These are phyloP conservation scores for Onychostoma macrolepis DNA, from an alignment of 2,113 vertebrate species.

Conservation along the genomic window DNA sequence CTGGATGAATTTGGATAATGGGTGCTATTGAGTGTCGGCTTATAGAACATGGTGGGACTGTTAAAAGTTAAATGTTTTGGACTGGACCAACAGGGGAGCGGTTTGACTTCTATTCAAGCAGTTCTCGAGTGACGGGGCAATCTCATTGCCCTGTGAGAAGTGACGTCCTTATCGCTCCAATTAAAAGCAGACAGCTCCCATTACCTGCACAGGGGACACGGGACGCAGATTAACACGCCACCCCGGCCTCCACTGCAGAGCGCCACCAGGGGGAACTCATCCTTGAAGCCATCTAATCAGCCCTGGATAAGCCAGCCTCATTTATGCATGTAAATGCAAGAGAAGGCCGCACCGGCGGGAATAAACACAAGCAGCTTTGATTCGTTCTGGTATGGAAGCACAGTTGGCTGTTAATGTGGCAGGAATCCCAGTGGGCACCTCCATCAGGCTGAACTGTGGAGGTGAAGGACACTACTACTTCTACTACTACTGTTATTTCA, in stretches of 20 bases:
- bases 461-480: constrained; percentile 24
- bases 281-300: constrained; percentile 77
- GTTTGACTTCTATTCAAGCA: constrained; percentile 45
- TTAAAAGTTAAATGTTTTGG: constrained; percentile 12
- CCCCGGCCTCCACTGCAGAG: neutral
- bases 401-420: constrained; percentile 26
- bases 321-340: constrained; percentile 71
- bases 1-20: neutral
- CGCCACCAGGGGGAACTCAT: constrained; percentile 67
- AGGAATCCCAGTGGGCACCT: neutral
- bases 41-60: constrained; percentile 6
- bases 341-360: constrained; percentile 51
- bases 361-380: constrained; percentile 36
- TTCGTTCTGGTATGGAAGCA: constrained; percentile 11
- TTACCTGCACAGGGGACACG: constrained; percentile 55
- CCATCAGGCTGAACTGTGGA: neutral
- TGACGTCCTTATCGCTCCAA: constrained; percentile 60
- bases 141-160: constrained; percentile 34
- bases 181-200: constrained; percentile 60
- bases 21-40: neutral
- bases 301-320: constrained; percentile 57
- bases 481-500: neutral
- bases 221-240: constrained; percentile 2
- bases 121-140: constrained; percentile 33
- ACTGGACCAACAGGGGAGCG: constrained; percentile 10